These are phyloP conservation scores for Acanthornis magna DNA, from an alignment of 2,797 vertebrate species.

Conservation along the genomic window DNA sequence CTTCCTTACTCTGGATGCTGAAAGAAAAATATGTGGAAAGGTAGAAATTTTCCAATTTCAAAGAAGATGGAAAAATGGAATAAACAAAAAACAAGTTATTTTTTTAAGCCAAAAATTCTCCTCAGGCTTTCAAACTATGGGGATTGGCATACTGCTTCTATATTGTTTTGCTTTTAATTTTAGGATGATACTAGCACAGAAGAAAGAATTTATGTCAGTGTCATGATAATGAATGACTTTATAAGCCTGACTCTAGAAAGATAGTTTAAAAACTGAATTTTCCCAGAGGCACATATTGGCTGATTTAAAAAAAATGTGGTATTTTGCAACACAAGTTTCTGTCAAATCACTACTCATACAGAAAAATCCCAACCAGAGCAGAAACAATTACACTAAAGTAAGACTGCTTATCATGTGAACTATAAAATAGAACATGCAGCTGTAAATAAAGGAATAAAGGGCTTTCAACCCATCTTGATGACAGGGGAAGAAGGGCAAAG, in stretches of 20 bases:
- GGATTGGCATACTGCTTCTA: neutral
- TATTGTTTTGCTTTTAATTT: neutral
- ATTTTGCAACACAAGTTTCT: neutral
- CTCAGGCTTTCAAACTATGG: neutral
- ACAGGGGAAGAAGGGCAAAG: neutral
- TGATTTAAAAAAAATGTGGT: neutral
- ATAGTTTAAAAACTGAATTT: neutral
- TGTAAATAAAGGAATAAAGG: slow-evolving; percentile 4
- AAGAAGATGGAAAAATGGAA: neutral
- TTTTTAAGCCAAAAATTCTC: neutral
- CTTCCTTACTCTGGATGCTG: neutral
- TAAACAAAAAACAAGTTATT: neutral
- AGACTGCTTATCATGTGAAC: neutral
- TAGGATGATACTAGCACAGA: neutral
- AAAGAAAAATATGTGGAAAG: neutral
- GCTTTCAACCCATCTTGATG: neutral
- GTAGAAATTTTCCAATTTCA: neutral
- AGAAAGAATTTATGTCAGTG: neutral
- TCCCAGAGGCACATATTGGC: neutral
- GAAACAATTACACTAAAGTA: neutral
- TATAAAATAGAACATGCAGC: neutral
- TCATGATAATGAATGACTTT: neutral
- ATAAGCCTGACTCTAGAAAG: neutral
- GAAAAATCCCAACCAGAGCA: neutral
- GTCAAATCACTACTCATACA: neutral